Base-by-base conservation (phyloP, 2,113 vertebrate species). In the Uria lomvia region DNA sequence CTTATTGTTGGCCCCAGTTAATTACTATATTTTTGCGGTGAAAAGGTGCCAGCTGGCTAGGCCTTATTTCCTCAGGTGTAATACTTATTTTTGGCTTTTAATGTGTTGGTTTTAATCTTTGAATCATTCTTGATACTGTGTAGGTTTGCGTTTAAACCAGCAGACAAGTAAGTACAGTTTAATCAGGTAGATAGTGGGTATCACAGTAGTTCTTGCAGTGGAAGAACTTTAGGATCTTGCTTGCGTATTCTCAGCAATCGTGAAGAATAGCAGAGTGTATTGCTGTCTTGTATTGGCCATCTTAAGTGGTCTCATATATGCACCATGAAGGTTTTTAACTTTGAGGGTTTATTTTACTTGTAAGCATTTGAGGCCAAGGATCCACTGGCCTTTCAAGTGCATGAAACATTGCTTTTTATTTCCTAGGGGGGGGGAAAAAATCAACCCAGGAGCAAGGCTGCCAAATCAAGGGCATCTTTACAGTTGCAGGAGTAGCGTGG, bases 51-150 rank as follows among this genome's bases (percentile, higher is more conserved):
- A 93, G 53, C 43, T 66, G 49, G 14, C 17, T 36, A 13, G 75
- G 74, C 77, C 50, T 42, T 79, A 40, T 73, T 91, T 94, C 91
- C 47, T 91, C 21, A 63, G 77, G 60, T 93, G 56, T 59, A 45
- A 12, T 47, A 30, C 72, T 82, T 94, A 21, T 8, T 80, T 88
- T 82, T 78, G 49, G 36, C 82, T 27, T 73, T 92, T 70, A 55
- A 19, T 8, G 2, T 62, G 67, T 58, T 75, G 21, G 19, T 53
- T 88, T 96, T 91, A 55, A 62, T 62, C 63, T 49, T 63, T 71
- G 73, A 89, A 60, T 90, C 32, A 30, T 70, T 83, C 63, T 40
- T 47, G 49, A 43, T 76, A 27, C 53, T 43, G 36, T 13, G 5
- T 24, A 29, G 18, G 5, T 70, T 89, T 76, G 34, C 87, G 20